Conservation (phyloP, 2,888 invertebrate species). For the Chrysolina americana region DNA sequence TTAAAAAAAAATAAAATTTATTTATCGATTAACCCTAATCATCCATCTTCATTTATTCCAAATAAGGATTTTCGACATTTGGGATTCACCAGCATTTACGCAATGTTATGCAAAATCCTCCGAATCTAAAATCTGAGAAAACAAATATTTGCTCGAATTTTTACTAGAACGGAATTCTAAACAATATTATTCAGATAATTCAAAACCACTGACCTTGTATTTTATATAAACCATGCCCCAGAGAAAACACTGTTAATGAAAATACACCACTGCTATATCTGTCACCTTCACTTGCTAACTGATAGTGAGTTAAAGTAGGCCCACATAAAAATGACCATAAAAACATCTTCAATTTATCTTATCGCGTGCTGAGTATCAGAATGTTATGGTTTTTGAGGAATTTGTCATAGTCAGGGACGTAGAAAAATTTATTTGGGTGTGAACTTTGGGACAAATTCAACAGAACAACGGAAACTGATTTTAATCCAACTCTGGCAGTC, state of each 20-base stretch:
- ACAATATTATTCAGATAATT: background rate
- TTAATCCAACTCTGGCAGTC: too few relatives aligned
- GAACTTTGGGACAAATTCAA: background rate
- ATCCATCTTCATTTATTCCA: background rate
- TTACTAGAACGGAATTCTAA: background rate
- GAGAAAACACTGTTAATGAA: background rate
- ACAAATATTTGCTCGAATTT: background rate
- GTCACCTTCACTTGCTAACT: background rate
- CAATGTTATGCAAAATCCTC: background rate
- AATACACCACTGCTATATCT: background rate
- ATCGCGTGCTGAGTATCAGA: background rate
- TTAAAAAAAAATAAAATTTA: too few relatives aligned
- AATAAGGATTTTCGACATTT: background rate
- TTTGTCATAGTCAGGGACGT: slow-evolving; percentile 1
- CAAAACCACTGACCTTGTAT: slow-evolving; percentile 4
- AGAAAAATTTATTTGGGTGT: background rate
- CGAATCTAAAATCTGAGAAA: background rate
- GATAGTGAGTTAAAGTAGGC: background rate
- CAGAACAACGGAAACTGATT: too few relatives aligned
- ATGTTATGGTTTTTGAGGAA: slow-evolving; percentile 12
- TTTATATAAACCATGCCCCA: background rate
- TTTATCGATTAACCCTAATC: too few relatives aligned
- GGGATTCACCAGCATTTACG: background rate
- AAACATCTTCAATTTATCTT: slow-evolving; percentile 11
- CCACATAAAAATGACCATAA: slow-evolving; percentile 18